These are phyloP conservation scores for Mantis religiosa DNA, from an alignment of 2,888 invertebrate species.

Conservation along the genomic window DNA sequence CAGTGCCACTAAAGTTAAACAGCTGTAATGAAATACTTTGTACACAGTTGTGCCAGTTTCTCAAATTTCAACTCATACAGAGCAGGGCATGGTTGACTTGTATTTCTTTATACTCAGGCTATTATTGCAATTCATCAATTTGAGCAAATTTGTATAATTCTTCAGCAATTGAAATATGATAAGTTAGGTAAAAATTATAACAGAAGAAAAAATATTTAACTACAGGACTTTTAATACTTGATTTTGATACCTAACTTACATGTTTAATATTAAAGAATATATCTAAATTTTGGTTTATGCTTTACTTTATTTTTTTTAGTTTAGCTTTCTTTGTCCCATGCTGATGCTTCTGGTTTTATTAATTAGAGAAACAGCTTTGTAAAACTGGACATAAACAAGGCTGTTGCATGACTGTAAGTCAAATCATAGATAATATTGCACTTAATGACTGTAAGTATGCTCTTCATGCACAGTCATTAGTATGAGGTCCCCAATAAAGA, in stretches of 20 bases:
- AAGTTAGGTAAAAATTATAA: not conserved
- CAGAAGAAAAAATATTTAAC: not conserved
- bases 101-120: not conserved
- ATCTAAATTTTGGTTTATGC: not conserved
- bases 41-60: not conserved
- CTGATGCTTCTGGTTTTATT: not conserved
- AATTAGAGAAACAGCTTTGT: not conserved
- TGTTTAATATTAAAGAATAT: not conserved
- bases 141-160: not conserved
- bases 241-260: not conserved
- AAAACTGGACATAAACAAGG: not conserved
- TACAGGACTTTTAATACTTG: not conserved
- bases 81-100: not conserved
- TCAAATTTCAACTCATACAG: not conserved
- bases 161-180: not conserved
- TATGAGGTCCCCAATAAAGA: not conserved
- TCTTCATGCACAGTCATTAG: not conserved
- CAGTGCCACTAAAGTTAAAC: not conserved
- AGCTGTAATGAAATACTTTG: not conserved
- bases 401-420: not conserved
- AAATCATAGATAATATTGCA: not conserved
- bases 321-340: not conserved
- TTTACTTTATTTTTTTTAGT: not conserved
- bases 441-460: not conserved
- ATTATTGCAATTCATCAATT: not conserved